These are phyloP conservation scores for Oryzias woworae DNA, from an alignment of 2,113 vertebrate genomes.

Conservation along the genomic window DNA sequence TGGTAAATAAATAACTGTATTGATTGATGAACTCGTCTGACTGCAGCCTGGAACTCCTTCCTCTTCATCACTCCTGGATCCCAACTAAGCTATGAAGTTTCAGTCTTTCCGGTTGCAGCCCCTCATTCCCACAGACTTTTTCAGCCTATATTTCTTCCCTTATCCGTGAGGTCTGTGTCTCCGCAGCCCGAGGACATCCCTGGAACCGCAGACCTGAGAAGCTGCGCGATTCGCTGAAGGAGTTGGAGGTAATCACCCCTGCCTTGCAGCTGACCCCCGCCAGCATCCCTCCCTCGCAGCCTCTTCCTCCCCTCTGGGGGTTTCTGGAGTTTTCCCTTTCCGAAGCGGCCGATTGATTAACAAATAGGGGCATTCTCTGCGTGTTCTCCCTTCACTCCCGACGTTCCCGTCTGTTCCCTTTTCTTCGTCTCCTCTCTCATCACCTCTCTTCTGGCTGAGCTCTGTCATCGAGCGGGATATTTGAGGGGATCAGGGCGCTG, in stretches of 20 bases:
- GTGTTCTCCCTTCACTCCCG: conserved; percentile 67
- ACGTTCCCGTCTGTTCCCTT: conserved; percentile 64
- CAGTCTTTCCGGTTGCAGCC: conserved; percentile 25
- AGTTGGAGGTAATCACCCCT: conserved; percentile 88
- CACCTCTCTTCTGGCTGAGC: conserved; percentile 76
- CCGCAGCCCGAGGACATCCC: conserved; percentile 87
- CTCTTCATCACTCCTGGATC: conserved; percentile 33
- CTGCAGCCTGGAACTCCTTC: conserved; percentile 10
- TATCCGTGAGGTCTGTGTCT: conserved; percentile 38
- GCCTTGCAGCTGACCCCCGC: conserved; percentile 5
- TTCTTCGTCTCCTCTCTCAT: conserved; percentile 71
- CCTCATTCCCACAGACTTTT: conserved; percentile 36
- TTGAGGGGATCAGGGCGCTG: conserved; percentile 83
- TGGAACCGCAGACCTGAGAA: conserved; percentile 89
- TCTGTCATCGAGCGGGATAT: conserved; percentile 95
- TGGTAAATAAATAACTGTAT: too few relatives aligned
- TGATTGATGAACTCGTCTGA: too few relatives aligned
- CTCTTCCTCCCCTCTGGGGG: conserved; percentile 62
- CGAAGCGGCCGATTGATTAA: conserved; percentile 81
- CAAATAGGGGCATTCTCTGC: conserved; percentile 85
- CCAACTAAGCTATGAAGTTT: conserved; percentile 21
- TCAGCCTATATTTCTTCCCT: conserved; percentile 12
- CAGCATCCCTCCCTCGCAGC: conserved; percentile 14
- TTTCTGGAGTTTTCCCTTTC: conserved; percentile 76
- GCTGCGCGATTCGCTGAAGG: conserved; percentile 90